Evolutionary conservation across 2,888 invertebrate species (phyloP), one percentile per base, ranked within the genome.

Genomic region (Endotricha flammealis): DNA sequence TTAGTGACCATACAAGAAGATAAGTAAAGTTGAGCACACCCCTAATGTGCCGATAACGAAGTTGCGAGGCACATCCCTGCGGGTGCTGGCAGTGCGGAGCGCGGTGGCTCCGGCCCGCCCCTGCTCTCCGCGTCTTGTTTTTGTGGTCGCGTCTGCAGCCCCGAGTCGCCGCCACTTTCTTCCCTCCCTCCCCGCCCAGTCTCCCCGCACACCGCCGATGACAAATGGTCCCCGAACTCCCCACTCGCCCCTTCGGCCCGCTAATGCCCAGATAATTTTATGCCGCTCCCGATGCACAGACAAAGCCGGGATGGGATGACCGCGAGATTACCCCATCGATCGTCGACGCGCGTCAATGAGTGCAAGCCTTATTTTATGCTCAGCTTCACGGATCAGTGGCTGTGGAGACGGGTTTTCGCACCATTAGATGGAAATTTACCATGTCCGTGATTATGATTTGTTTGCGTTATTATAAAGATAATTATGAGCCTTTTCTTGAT

Each of bases 191-290:
- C 54, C 55, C 53, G 61, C 60, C 58, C 57, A 44, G 40, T 41
- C 39, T 30, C 46, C 48, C 40, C 40, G 47, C 53, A 42, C 42
- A 50, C 77, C 71, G 64, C 72, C 70, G 79, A 85, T 85, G 86
- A 87, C 86, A 86, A 87, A 87, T 87, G 87, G 83, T 81, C 72
- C 68, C 77, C 75, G 76, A 65, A 67, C 72, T 64, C 74, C 71
- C 73, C 64, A 62, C 71, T 63, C 64, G 56, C 67, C 61, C 46
- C 64, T 55, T 52, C 70, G 50, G 58, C 65, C 62, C 66, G 74
- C 75, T 83, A 80, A 82, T 82, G 81, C 73, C 69, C 78, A 74
- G 79, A 83, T 86, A 85, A 83, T 83, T 81, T 79, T 78, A 80
- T 80, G 76, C 77, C 64, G 70, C 69, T 68, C 64, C 69, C 69